phyloP scores from a whole-genome alignment of 2,113 vertebrate species.

The Hyla sarda region DNA sequence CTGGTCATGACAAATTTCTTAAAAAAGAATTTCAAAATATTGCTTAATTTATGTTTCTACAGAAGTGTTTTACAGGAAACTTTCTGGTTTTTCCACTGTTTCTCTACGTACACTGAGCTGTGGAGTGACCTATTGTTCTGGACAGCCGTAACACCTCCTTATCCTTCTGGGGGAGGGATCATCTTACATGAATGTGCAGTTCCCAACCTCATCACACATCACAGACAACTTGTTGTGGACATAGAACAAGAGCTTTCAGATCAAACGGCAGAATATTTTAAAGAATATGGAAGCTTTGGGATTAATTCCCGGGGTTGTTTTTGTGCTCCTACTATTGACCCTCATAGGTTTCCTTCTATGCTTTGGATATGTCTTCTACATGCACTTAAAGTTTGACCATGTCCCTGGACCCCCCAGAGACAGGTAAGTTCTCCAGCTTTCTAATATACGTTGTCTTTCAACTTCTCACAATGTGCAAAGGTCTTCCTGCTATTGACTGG shows the following conservation, averaged over 20 bases:
- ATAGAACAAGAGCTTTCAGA: neutral
- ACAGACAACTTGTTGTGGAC: neutral
- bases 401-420: constrained; percentile 78
- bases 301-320: neutral
- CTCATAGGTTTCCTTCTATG: constrained; percentile 66
- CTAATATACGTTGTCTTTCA: neutral
- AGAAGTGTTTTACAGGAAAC: no score
- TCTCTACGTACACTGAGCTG: no score
- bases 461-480: no score
- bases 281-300: neutral
- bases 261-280: neutral
- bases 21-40: no score
- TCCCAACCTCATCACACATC: neutral
- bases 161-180: neutral
- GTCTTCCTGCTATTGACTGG: no score
- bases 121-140: neutral
- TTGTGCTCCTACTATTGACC: constrained; percentile 56
- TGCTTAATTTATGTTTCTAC: no score
- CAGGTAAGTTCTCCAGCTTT: constrained; percentile 68
- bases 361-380: constrained; percentile 72
- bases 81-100: no score
- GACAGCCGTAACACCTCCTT: neutral
- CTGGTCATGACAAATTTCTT: no score
- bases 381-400: constrained; percentile 76
- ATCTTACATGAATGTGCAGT: neutral